Conservation (phyloP, 2,113 vertebrate species). For the Vicugna pacos region DNA sequence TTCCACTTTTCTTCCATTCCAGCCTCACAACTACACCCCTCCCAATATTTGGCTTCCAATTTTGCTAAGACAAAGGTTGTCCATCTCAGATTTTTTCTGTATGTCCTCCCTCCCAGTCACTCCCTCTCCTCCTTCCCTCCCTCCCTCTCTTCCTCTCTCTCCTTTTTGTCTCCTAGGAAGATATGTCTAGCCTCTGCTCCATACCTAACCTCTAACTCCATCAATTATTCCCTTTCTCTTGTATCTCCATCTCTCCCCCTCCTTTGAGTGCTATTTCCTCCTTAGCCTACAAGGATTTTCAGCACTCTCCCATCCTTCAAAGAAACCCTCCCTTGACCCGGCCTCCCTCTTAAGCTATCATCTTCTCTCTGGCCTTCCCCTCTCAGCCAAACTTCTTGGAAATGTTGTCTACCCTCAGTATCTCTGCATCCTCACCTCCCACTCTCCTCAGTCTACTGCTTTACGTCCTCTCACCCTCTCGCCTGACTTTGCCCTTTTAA, state of each 20-base stretch:
- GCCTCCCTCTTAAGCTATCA: conserved; percentile 47
- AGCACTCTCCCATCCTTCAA: conserved; percentile 53
- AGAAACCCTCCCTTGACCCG: conserved; percentile 55
- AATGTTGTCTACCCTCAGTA: not conserved
- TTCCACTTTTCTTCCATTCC: conserved; percentile 7
- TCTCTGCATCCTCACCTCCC: not conserved
- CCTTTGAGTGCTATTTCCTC: conserved; percentile 52
- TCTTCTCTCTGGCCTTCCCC: conserved; percentile 32
- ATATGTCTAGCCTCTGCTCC: conserved; percentile 30
- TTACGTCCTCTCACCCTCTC: not conserved
- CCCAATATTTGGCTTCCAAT: conserved; percentile 11
- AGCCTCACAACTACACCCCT: not conserved
- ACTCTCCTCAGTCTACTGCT: not conserved
- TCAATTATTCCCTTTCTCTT: conserved; percentile 68
- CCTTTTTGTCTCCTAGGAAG: conserved; percentile 60
- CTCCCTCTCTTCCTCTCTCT: not conserved
- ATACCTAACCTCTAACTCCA: conserved; percentile 51
- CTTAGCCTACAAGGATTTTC: conserved; percentile 37
- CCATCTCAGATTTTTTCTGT: conserved; percentile 3
- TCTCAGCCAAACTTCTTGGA: conserved; percentile 50
- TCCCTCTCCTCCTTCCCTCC: not conserved
- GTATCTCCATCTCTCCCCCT: conserved; percentile 26
- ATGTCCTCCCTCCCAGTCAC: not conserved
- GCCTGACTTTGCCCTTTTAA: not conserved
- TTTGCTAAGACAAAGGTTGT: conserved; percentile 49